A percentile compares a stretch with the other conserved stretches of the same genome.
Evolutionary conservation across 2,888 invertebrate genomes (phyloP).

Genomic region (Monochamus alternatus): DNA sequence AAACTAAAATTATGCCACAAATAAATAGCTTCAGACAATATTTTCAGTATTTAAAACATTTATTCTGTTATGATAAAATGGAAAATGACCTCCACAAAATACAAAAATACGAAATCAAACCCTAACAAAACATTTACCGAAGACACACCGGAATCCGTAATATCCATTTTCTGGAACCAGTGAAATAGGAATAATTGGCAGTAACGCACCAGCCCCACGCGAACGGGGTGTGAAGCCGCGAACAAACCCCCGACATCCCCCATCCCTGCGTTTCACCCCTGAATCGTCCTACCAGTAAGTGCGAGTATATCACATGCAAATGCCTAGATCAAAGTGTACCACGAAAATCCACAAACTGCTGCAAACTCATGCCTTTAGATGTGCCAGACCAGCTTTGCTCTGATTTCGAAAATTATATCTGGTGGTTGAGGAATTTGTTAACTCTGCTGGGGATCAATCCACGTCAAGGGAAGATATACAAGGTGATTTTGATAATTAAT

Average conservation of each 20-base stretch:
- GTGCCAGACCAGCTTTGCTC: constrained; percentile 42
- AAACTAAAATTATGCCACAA: too few species aligned
- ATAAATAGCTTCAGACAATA: too few species aligned
- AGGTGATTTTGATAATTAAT: too few species aligned
- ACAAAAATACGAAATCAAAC: not conserved
- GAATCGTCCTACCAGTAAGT: constrained; percentile 49
- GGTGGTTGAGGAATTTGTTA: constrained; percentile 42
- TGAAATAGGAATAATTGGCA: constrained; percentile 35
- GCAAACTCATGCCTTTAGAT: constrained; percentile 51
- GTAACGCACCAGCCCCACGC: constrained; percentile 36
- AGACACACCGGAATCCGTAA: constrained; percentile 4
- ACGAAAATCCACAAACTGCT: constrained; percentile 54
- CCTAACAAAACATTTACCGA: not conserved
- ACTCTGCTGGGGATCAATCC: constrained; percentile 25
- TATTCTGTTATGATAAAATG: too few species aligned
- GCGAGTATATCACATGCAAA: constrained; percentile 64
- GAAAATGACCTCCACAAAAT: too few species aligned
- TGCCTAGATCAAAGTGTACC: constrained; percentile 62
- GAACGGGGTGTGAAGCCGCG: constrained; percentile 64
- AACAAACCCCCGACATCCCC: constrained; percentile 60
- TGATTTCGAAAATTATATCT: constrained; percentile 51
- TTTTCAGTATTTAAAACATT: too few species aligned
- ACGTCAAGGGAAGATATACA: not conserved
- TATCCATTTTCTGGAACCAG: constrained; percentile 21
- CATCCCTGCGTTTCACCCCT: constrained; percentile 49